A percentile compares a stretch with the other conserved stretches of the same genome.
phyloP scores from a whole-genome alignment of 64 coral and sea anemone genomes.

The Trachythela sp. region DNA sequence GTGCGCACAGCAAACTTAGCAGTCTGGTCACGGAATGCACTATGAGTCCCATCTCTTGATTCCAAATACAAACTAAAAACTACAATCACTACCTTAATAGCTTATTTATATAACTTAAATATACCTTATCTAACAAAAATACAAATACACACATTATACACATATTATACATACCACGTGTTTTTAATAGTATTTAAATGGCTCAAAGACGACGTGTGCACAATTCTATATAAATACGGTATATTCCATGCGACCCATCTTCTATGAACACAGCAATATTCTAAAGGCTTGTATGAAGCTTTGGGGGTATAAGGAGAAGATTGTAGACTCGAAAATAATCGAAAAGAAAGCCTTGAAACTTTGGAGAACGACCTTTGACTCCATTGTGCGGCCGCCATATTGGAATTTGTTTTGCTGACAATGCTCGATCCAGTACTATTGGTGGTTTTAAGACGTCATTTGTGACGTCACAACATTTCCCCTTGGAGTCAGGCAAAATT shows the following conservation, averaged over 20 bases:
- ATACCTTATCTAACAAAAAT: too few relatives aligned
- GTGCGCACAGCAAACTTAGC: too few relatives aligned
- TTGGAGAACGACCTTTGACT: neutral
- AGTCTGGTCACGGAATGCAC: too few relatives aligned
- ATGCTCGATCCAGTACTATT: neutral
- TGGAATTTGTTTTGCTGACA: neutral
- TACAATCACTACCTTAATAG: too few relatives aligned
- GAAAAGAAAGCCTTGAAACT: neutral
- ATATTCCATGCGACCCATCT: neutral
- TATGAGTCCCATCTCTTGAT: too few relatives aligned
- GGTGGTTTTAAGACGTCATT: too few relatives aligned
- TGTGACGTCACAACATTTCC: too few relatives aligned
- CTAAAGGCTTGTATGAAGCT: neutral
- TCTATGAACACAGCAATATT: neutral
- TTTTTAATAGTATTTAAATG: neutral
- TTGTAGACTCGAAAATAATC: neutral
- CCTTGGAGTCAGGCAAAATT: too few relatives aligned
- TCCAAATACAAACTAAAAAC: too few relatives aligned
- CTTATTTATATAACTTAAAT: too few relatives aligned
- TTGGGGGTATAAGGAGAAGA: neutral
- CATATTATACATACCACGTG: conserved; percentile 11
- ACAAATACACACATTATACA: too few relatives aligned
- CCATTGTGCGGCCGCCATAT: neutral
- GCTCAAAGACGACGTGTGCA: neutral
- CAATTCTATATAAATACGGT: neutral